phyloP scores from a whole-genome alignment of 30 jellyfish, hydroid and myxozoan species.

The Clytia hemisphaerica region DNA sequence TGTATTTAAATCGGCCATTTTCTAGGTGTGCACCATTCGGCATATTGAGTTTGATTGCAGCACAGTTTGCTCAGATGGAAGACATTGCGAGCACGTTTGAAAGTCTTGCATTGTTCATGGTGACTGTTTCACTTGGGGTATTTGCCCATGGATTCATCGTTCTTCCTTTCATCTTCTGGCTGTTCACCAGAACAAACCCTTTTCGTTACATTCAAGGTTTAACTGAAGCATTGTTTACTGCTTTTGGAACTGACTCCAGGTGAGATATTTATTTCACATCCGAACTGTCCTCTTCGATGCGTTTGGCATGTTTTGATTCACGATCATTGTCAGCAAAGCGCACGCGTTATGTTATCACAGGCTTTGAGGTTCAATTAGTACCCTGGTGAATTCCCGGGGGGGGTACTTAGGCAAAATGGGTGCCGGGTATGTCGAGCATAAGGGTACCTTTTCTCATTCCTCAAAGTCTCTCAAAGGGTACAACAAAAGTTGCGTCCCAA shows the following conservation, averaged over 20 bases:
- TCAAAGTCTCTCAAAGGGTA: too few relatives aligned
- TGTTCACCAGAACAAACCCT: slow-evolving; percentile 65
- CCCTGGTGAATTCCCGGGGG: too few relatives aligned
- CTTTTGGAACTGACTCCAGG: slow-evolving; percentile 97
- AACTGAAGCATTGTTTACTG: slow-evolving; percentile 85
- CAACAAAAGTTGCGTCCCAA: too few relatives aligned
- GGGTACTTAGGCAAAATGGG: too few relatives aligned
- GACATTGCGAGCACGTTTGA: slow-evolving; percentile 57
- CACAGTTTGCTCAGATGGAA: slow-evolving; percentile 75
- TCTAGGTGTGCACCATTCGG: slow-evolving; percentile 90
- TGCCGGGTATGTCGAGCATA: too few relatives aligned
- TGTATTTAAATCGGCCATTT: background rate
- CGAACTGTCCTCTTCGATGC: too few relatives aligned
- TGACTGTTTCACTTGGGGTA: slow-evolving; percentile 65
- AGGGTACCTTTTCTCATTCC: too few relatives aligned
- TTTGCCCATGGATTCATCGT: slow-evolving; percentile 58
- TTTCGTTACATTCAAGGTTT: slow-evolving; percentile 62
- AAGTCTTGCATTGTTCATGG: slow-evolving; percentile 79
- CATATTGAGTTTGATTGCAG: slow-evolving; percentile 69
- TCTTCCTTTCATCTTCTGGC: slow-evolving; percentile 52
- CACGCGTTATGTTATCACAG: too few relatives aligned
- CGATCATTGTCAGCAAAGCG: too few relatives aligned
- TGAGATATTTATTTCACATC: background rate
- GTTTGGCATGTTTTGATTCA: too few relatives aligned
- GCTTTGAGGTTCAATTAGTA: too few relatives aligned